phyloP scores from a whole-genome alignment of 2,888 invertebrate species.

The Chrysolina oricalcia region DNA sequence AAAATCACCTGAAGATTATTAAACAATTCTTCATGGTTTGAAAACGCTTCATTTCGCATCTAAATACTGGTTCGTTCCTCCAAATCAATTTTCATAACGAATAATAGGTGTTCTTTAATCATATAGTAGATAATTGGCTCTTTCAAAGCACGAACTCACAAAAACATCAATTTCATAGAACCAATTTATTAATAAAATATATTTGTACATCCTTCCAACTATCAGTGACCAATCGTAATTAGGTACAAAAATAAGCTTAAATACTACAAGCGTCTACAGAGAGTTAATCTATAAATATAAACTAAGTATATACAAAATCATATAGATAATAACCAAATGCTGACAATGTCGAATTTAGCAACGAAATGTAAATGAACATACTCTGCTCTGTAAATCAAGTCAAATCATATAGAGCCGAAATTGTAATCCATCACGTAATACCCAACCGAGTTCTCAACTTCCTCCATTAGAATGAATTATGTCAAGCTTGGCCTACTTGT shows the following conservation, averaged over 20 bases:
- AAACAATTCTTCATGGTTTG: too few species aligned
- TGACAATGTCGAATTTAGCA: background rate
- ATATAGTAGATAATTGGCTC: too few species aligned
- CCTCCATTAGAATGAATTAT: conserved; percentile 1
- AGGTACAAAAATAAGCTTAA: conserved; percentile 56
- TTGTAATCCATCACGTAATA: background rate
- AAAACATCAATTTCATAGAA: background rate
- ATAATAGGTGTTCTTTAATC: too few species aligned
- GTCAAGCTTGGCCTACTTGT: background rate
- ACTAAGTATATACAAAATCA: conserved; percentile 35
- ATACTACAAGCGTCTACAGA: conserved; percentile 36
- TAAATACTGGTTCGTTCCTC: too few species aligned
- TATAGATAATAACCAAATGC: conserved; percentile 4
- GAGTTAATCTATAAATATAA: conserved; percentile 29
- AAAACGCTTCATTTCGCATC: background rate
- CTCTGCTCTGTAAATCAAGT: background rate
- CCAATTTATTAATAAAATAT: conserved; percentile 51
- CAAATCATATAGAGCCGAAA: background rate
- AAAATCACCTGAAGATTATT: too few species aligned
- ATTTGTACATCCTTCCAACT: conserved; percentile 48
- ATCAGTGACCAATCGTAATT: conserved; percentile 34
- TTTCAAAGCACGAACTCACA: too few species aligned
- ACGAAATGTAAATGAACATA: background rate
- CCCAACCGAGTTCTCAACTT: background rate
- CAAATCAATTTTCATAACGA: too few species aligned